Base-by-base conservation (phyloP, 2,113 vertebrate genomes). In the Pyrgilauda ruficollis region DNA sequence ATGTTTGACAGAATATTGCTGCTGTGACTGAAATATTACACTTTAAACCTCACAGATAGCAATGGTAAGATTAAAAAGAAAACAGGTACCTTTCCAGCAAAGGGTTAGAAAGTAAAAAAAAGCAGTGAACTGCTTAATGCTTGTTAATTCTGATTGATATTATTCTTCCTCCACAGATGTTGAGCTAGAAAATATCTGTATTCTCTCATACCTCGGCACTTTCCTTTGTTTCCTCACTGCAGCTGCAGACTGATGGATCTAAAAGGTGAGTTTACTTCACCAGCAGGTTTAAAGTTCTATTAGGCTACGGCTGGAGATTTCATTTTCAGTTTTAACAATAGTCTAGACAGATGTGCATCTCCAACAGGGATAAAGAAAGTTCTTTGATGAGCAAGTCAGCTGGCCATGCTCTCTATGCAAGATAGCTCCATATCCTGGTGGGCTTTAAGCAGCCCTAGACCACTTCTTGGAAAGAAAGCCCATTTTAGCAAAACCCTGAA, bases 381-480 rank as follows among this genome's bases (percentile, higher is more conserved):
- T 96, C 94, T 95, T 92, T 97, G 89, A 97, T 94, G 88, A 95
- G 94, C 90, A 94, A 94, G 84, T 95, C 94, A 95, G 95, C 87
- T 89, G 89, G 66, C 30, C 69, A 5, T 7, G 35, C 43, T 84
- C n/a, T 17, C 91, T 81, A 72, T 70, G 94, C 21, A 76, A 74
- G 55, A 46, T 5, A 52, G 61, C 13, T 61, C 19, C 2, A 6
- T 33, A 50, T n/a, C 62, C 66, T 61, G 78, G 55, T 81, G 74
- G 82, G 66, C 66, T 89, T 89, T 76, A 70, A 67, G 59, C 8
- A 93, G 55, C 27, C 41, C 59, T 22, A 37, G 83, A 55, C 15
- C 53, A n/a, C 21, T 46, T 26, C 31, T 47, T 55, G 86, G 31
- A 80, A 59, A 72, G 33, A 77, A 87, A 56, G 28, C 9, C 47